These are phyloP conservation scores for Incurvaria masculella DNA, from an alignment of 2,888 invertebrate genomes.

Conservation along the genomic window DNA sequence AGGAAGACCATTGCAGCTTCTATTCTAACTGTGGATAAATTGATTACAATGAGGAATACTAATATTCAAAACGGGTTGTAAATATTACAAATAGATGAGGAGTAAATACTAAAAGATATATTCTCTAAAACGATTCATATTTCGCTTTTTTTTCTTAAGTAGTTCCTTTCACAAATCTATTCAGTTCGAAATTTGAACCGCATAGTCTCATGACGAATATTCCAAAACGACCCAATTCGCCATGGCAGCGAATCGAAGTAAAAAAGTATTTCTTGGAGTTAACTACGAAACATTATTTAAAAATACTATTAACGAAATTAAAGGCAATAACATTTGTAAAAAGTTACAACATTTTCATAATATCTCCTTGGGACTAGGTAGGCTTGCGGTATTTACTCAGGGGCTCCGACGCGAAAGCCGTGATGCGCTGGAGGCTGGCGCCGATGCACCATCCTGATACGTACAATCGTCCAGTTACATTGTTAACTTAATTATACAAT, in stretches of 20 bases:
- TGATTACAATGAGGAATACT: not conserved
- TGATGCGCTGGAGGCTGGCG: not conserved
- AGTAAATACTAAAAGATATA: not conserved
- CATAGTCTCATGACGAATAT: too few relatives aligned
- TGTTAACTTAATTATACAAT: not conserved
- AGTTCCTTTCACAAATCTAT: too few relatives aligned
- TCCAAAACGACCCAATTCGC: too few relatives aligned
- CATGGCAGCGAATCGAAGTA: not conserved
- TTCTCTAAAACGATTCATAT: not conserved
- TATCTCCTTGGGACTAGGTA: too few relatives aligned
- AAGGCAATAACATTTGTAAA: not conserved
- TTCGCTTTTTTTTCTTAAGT: too few relatives aligned
- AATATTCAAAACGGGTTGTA: not conserved
- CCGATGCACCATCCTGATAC: not conserved
- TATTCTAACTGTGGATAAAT: too few relatives aligned
- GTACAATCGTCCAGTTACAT: not conserved
- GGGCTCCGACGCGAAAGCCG: not conserved
- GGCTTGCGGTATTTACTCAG: not conserved
- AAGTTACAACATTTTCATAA: not conserved
- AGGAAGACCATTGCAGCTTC: too few relatives aligned
- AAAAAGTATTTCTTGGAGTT: not conserved
- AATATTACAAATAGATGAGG: not conserved
- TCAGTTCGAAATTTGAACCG: too few relatives aligned
- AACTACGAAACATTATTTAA: not conserved
- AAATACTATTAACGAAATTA: not conserved